Percentiles rank a stretch among this genome's conserved stretches.
phyloP scores from a whole-genome alignment of 2,113 vertebrate genomes.

The Lagopus muta region DNA sequence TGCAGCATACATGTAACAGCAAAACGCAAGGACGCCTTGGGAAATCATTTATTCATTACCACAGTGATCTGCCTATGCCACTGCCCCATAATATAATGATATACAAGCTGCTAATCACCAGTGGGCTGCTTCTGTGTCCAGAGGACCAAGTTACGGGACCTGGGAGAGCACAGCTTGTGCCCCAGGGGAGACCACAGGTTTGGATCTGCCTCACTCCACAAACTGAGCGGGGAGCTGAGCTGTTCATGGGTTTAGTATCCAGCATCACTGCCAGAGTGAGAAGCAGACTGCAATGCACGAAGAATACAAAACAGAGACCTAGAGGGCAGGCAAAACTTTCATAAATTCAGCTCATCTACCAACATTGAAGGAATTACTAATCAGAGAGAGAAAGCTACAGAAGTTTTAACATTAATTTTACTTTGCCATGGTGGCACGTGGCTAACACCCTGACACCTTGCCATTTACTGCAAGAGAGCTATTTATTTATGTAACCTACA shows the following conservation, averaged over 20 bases:
- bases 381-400: constrained; percentile 58
- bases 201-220: neutral
- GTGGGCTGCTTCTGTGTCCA: neutral
- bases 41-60: neutral
- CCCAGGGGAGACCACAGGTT: neutral
- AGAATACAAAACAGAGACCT: constrained; percentile 61
- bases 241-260: neutral
- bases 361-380: constrained; percentile 68
- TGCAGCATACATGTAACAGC: fast-evolving
- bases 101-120: neutral
- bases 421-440: constrained; percentile 56
- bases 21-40: neutral
- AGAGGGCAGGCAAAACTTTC: constrained; percentile 63
- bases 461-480: constrained; percentile 63
- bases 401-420: constrained; percentile 74
- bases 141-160: neutral
- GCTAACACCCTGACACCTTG: constrained; percentile 55
- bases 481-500: constrained; percentile 74
- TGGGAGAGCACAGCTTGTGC: neutral
- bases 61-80: neutral
- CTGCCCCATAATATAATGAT: neutral
- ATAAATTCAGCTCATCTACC: constrained; percentile 71
- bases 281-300: constrained; percentile 38
- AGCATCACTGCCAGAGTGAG: neutral
- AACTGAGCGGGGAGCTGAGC: neutral